These are phyloP conservation scores for Acronicta aceris DNA, from an alignment of 2,888 invertebrate genomes.

Conservation along the genomic window DNA sequence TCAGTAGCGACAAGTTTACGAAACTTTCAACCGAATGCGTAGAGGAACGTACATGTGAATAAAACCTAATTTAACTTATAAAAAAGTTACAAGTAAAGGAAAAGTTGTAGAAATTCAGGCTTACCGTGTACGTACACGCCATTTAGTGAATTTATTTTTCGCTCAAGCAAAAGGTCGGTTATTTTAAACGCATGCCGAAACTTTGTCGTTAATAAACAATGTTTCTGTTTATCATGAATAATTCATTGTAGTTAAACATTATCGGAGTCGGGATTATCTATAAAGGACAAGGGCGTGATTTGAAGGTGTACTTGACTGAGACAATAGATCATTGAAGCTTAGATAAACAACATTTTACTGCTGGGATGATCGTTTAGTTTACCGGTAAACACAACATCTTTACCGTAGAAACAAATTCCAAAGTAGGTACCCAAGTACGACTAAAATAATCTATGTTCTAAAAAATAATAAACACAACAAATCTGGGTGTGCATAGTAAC, in stretches of 20 bases:
- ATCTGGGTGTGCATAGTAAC: too few relatives aligned
- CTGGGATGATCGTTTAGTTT: slow-evolving; percentile 8
- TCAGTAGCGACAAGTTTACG: slow-evolving; percentile 25
- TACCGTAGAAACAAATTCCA: neutral
- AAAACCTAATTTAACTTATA: slow-evolving; percentile 53
- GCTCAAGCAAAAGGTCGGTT: slow-evolving; percentile 21
- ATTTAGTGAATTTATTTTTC: slow-evolving; percentile 18
- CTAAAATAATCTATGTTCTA: too few relatives aligned
- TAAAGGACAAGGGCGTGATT: slow-evolving; percentile 50
- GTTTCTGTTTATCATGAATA: slow-evolving; percentile 40
- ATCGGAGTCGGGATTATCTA: slow-evolving; percentile 44
- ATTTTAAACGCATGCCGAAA: slow-evolving; percentile 9
- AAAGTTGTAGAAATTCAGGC: slow-evolving; percentile 40
- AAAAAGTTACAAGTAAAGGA: slow-evolving; percentile 33
- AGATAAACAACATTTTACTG: slow-evolving; percentile 27
- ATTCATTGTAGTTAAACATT: slow-evolving; percentile 47
- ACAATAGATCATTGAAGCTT: slow-evolving; percentile 46
- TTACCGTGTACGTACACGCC: slow-evolving; percentile 23
- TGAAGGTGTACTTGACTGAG: slow-evolving; percentile 44
- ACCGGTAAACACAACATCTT: neutral
- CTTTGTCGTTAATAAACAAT: slow-evolving; percentile 24
- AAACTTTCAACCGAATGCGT: slow-evolving; percentile 41
- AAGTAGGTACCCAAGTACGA: too few relatives aligned
- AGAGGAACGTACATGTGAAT: slow-evolving; percentile 39
- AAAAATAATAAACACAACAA: too few relatives aligned